Conservation (phyloP, 2,797 vertebrate species). For the Spea hammondii region DNA sequence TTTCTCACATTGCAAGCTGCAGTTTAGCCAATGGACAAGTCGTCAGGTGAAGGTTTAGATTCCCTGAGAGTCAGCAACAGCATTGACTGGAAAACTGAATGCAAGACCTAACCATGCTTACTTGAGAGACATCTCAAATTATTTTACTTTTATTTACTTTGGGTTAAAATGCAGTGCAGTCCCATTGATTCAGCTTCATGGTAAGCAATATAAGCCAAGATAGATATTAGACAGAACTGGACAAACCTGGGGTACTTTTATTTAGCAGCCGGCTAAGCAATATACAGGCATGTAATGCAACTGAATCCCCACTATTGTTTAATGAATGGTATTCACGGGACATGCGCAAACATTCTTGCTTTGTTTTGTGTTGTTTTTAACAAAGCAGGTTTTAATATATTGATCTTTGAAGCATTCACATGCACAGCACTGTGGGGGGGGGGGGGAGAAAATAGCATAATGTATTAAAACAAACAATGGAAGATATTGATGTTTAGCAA, state of each 20-base stretch:
- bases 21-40: slow-evolving; percentile 59
- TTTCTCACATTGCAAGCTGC: slow-evolving; percentile 65
- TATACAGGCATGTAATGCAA: too few relatives aligned
- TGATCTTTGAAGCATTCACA: slow-evolving; percentile 57
- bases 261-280: too few relatives aligned
- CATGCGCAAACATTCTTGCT: too few relatives aligned
- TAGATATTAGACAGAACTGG: too few relatives aligned
- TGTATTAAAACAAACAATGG: slow-evolving; percentile 66
- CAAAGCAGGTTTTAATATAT: slow-evolving; percentile 39
- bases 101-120: slow-evolving; percentile 44
- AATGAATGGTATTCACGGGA: too few relatives aligned
- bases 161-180: too few relatives aligned
- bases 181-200: too few relatives aligned
- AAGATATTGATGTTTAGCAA: slow-evolving; percentile 61
- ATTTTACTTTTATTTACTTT: slow-evolving; percentile 52
- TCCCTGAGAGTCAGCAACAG: slow-evolving; percentile 50
- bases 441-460: slow-evolving; percentile 59
- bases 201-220: too few relatives aligned
- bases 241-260: too few relatives aligned
- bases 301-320: too few relatives aligned
- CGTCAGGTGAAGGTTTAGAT: slow-evolving; percentile 59
- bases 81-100: slow-evolving; percentile 45
- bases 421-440: slow-evolving; percentile 38
- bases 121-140: slow-evolving; percentile 46
- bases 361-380: too few relatives aligned